Evolutionary conservation across 2,888 invertebrate species (phyloP).

Genomic region (Lymantria dispar): DNA sequence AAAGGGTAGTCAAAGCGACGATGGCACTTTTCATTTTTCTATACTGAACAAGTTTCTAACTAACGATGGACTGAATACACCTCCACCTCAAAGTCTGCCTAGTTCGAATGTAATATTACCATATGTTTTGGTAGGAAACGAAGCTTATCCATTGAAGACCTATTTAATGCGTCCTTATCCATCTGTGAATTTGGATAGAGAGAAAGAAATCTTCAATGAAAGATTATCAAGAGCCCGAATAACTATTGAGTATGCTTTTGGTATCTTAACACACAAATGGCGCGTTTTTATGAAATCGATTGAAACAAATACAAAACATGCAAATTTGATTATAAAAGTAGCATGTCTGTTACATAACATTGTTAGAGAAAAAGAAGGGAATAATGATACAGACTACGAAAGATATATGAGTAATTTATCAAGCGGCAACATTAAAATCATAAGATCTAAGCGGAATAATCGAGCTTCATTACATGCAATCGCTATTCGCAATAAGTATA

Average conservation of each 20-base stretch:
- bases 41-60: not conserved
- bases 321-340: slow-evolving; percentile 7
- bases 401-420: not conserved
- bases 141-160: slow-evolving; percentile 16
- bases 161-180: slow-evolving; percentile 20
- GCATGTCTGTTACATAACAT: slow-evolving; percentile 8
- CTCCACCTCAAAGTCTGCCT: not conserved
- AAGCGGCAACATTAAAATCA: not conserved
- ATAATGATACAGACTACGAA: not conserved
- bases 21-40: slow-evolving; percentile 23
- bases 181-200: not conserved
- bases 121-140: slow-evolving; percentile 14
- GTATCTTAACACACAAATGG: slow-evolving; percentile 7
- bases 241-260: slow-evolving; percentile 4
- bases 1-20: slow-evolving; percentile 29
- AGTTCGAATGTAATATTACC: not conserved
- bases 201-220: slow-evolving; percentile 12
- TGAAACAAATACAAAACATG: slow-evolving; percentile 6
- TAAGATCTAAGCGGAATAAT: not conserved
- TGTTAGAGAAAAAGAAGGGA: slow-evolving; percentile 6
- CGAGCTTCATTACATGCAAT: not conserved
- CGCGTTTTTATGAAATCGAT: slow-evolving; percentile 10
- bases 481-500: not conserved
- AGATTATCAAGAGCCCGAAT: slow-evolving; percentile 11
- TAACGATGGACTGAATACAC: not conserved